Evolutionary conservation across 2,797 vertebrate species (phyloP), one percentile per base, ranked within the genome.

Genomic region (Cyclura pinguis): DNA sequence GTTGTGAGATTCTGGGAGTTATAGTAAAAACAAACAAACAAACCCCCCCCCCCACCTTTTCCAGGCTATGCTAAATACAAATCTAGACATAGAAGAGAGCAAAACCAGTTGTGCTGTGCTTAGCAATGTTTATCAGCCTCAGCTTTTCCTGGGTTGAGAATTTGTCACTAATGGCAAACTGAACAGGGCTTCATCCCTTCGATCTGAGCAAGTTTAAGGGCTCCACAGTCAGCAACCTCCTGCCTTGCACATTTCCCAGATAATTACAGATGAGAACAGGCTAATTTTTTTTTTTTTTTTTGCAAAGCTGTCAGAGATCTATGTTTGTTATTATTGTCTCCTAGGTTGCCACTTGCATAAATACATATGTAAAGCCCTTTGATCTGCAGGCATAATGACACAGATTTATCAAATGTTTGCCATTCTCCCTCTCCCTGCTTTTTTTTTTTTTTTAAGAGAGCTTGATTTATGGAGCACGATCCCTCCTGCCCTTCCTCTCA

Each of bases 341-440:
- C 94, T 91, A 92, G 95, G 93, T 92, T 96, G 95, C 95, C 92
- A 90, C 94, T 95, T 94, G 95, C 93, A 95, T 94, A 94, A 96
- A 97, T 97, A 96, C 96, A 96, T 95, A 95, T 94, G 93, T 96
- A 95, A 94, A 92, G 57, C 92, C 78, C 96, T 97, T 97, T 97
- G 97, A 97, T 97, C 95, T 96, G 89, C 0, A 69, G 93, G 93
- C 88, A 96, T 94, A 96, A 94, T 95, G 96, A 96, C 96, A 96
- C 59, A 96, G 95, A 97, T 97, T 97, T 96, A 97, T 97, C 97
- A 97, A 96, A 97, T 95, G 96, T 97, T 97, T 97, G 96, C 95
- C 95, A 96, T 97, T 96, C 95, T 95, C 96, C 96, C 94, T 94
- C 95, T 96, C 95, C 95, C 95, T 95, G 8, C 35, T n/a, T n/a